Evolutionary conservation across 2,797 vertebrate species (phyloP).

Genomic region (Nannoperca obscura): DNA sequence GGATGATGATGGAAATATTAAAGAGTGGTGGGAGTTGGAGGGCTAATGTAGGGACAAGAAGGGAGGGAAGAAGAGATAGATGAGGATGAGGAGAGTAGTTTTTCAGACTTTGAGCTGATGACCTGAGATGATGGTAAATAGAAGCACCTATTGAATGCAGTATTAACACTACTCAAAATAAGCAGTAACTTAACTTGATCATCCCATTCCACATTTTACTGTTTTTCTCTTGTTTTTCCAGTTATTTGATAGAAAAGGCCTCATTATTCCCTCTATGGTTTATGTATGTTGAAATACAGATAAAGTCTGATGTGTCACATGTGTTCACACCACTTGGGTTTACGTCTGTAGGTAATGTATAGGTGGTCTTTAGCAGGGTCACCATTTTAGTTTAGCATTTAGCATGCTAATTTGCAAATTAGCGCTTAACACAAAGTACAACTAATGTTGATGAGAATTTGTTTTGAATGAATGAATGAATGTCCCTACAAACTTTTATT

Average conservation of each 20-base stretch:
- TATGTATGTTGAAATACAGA: not conserved
- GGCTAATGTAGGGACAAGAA: constrained; percentile 28
- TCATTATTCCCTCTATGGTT: not conserved
- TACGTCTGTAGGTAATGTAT: not conserved
- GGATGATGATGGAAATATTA: constrained; percentile 55
- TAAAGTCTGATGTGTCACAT: not conserved
- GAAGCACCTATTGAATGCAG: constrained; percentile 46
- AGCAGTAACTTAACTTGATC: not conserved
- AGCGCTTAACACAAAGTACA: not conserved
- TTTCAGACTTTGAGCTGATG: constrained; percentile 33
- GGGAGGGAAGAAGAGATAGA: constrained; percentile 20
- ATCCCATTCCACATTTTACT: not conserved
- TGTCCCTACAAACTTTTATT: not conserved
- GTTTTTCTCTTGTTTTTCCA: not conserved
- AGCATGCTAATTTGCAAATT: not conserved
- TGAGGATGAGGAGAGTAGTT: constrained; percentile 25
- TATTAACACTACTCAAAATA: not conserved
- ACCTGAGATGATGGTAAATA: constrained; percentile 20
- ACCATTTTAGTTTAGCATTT: not conserved
- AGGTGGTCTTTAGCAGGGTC: not conserved
- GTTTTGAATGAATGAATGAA: not conserved
- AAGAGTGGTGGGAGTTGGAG: constrained; percentile 18
- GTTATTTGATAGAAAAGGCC: not conserved
- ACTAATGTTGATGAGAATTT: not conserved
- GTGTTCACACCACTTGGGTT: too few species aligned